These are phyloP conservation scores for Hyles euphorbiae DNA, from an alignment of 1,140 invertebrate genomes.

Conservation along the genomic window DNA sequence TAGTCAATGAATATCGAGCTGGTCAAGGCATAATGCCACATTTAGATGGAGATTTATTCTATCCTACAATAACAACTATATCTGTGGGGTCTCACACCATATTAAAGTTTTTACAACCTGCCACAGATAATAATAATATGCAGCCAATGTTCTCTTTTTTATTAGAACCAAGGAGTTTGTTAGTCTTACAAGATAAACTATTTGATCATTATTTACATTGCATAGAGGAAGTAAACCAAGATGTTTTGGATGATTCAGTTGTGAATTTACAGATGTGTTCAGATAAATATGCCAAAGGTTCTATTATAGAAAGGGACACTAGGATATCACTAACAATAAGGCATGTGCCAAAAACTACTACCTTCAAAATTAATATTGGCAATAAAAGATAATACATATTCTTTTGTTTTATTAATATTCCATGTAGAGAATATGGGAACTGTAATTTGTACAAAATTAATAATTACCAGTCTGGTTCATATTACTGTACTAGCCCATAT, in stretches of 20 bases:
- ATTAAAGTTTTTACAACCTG: constrained; percentile 87
- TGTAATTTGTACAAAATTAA: too few relatives aligned
- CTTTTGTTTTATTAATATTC: constrained; percentile 5
- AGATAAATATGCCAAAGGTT: constrained; percentile 72
- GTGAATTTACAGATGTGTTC: constrained; percentile 82
- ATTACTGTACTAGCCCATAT: too few relatives aligned
- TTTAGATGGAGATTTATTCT: constrained; percentile 95
- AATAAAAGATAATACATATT: constrained; percentile 75
- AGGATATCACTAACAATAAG: constrained; percentile 95
- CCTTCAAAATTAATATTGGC: constrained; percentile 81
- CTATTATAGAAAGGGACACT: constrained; percentile 79
- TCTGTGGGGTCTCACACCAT: constrained; percentile 93
- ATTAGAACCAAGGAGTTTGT: constrained; percentile 90
- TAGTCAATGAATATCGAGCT: constrained; percentile 96
- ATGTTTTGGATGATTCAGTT: constrained; percentile 81
- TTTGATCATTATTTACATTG: constrained; percentile 93
- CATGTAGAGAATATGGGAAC: not conserved
- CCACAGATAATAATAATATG: constrained; percentile 29
- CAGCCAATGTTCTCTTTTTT: constrained; percentile 81
- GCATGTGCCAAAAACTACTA: constrained; percentile 90
- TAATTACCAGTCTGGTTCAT: too few relatives aligned
- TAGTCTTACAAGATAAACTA: constrained; percentile 89
- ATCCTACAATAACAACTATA: constrained; percentile 94
- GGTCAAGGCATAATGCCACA: constrained; percentile 97
- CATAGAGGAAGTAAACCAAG: constrained; percentile 86